phyloP scores from a whole-genome alignment of 2,888 invertebrate genomes.

The Melikaiella ostensackeni region DNA sequence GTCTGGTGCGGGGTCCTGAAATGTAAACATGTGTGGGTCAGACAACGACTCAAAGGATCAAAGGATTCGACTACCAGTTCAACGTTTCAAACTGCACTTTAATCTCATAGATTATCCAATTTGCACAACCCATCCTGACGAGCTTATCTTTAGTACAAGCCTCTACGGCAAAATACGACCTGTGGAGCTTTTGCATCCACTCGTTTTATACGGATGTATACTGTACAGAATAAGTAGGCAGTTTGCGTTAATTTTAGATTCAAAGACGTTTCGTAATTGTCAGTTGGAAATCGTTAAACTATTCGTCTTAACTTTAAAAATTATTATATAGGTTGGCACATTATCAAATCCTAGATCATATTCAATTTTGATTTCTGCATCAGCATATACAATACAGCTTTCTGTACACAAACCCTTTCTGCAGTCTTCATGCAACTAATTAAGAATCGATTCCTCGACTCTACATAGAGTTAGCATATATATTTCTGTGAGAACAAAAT shows the following conservation, averaged over 20 bases:
- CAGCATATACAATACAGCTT: background rate
- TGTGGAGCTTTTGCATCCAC: background rate
- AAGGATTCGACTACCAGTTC: background rate
- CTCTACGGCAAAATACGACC: background rate
- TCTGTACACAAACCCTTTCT: background rate
- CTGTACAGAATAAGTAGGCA: background rate
- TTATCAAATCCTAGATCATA: background rate
- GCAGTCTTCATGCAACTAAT: background rate
- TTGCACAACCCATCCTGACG: background rate
- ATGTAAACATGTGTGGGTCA: slow-evolving; percentile 43
- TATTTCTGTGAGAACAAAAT: background rate
- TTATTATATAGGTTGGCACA: background rate
- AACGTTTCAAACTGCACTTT: background rate
- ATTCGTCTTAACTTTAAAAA: background rate
- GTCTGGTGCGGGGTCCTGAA: slow-evolving; percentile 81
- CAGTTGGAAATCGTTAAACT: background rate
- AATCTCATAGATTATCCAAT: slow-evolving; percentile 3
- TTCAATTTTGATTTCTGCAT: background rate
- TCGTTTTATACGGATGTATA: background rate
- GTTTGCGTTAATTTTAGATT: background rate
- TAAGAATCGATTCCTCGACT: background rate
- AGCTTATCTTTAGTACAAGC: background rate
- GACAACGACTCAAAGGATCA: background rate
- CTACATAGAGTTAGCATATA: background rate
- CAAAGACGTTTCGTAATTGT: background rate